Percentiles rank a stretch among this genome's conserved stretches.
These are phyloP conservation scores for Oxyscelio sp. DNA, from an alignment of 2,888 invertebrate species.

Conservation along the genomic window DNA sequence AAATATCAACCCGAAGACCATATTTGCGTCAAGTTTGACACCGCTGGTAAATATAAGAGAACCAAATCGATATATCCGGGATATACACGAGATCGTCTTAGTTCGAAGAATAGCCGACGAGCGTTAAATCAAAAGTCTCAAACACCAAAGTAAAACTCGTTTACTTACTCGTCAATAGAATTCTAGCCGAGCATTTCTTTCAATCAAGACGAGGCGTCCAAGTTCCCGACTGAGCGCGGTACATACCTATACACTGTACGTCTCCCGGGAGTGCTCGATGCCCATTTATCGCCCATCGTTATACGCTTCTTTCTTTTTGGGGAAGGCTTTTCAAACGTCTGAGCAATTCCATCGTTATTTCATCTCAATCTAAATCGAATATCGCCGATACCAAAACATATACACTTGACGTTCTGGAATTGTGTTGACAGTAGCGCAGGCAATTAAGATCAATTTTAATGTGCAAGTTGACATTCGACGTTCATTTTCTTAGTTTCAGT, in stretches of 20 bases:
- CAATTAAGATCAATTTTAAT: constrained; percentile 2
- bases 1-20: background rate
- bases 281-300: constrained; percentile 69
- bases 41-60: background rate
- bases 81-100: constrained; percentile 18
- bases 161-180: constrained; percentile 63
- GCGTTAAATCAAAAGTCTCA: constrained; percentile 58
- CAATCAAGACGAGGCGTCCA: constrained; percentile 58
- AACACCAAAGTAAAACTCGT: constrained; percentile 56
- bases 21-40: constrained; percentile 1
- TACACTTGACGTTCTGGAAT: background rate
- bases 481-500: too few species aligned
- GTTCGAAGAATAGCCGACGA: constrained; percentile 36
- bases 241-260: constrained; percentile 52
- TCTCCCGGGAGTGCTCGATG: constrained; percentile 62
- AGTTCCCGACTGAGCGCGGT: constrained; percentile 38
- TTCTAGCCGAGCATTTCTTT: constrained; percentile 64
- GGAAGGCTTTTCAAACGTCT: constrained; percentile 55
- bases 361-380: constrained; percentile 57
- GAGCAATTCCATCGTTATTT: constrained; percentile 59
- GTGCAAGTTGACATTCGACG: too few species aligned
- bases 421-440: constrained; percentile 14
- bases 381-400: constrained; percentile 22
- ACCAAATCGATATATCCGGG: constrained; percentile 1
- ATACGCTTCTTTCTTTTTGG: constrained; percentile 59